Evolutionary conservation across 2,113 vertebrate genomes (phyloP).

Genomic region (Trinectes maculatus): DNA sequence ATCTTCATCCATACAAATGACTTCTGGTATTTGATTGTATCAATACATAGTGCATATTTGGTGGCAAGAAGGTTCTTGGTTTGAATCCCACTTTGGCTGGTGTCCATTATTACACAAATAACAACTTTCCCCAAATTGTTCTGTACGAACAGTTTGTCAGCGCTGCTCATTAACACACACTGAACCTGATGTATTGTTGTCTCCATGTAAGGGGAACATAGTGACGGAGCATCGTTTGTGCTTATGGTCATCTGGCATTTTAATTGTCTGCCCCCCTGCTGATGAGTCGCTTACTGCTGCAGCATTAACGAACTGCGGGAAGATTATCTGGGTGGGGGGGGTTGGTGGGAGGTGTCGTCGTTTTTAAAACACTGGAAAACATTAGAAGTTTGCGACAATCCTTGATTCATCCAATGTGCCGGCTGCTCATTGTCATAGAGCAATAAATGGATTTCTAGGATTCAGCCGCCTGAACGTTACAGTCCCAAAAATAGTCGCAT

Average conservation of each 20-base stretch:
- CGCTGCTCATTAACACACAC: no score
- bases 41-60: no score
- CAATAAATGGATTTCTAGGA: neutral
- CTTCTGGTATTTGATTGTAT: no score
- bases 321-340: no score
- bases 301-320: neutral
- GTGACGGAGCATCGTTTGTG: neutral
- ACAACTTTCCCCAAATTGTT: no score
- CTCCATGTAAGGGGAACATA: neutral
- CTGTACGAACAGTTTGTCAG: no score
- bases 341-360: no score
- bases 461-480: neutral
- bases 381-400: neutral
- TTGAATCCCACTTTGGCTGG: no score
- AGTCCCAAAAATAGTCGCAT: neutral
- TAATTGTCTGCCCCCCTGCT: neutral
- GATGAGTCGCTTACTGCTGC: neutral
- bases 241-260: neutral
- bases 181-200: neutral
- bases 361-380: neutral
- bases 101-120: no score
- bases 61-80: no score
- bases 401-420: neutral
- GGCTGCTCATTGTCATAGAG: neutral
- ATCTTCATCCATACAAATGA: conserved; percentile 18